Base-by-base conservation (phyloP, 64 coral and sea anemone genomes). In the Trachythela sp. region DNA sequence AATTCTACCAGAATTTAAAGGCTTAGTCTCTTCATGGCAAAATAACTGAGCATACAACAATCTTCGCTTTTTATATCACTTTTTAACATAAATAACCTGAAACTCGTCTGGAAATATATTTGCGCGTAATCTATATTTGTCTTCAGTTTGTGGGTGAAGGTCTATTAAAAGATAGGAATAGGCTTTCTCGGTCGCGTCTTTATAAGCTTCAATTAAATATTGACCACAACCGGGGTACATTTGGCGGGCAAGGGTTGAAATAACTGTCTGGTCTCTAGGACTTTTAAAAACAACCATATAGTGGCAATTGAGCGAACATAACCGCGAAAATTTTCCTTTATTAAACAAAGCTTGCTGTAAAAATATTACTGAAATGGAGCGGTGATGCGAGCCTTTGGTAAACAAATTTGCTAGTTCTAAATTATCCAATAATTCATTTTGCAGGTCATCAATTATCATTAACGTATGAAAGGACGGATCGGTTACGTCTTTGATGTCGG, bases 201-300 rank as follows among this genome's bases (percentile, higher is more conserved):
- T 48, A 83, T 87, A 87, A 48, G 70, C 48, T 14, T 92, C 36
- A 8, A 92, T 51, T 26, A 92, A 77, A 48, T 87, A 87, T 39
- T 84, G n/a, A 40, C 84, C 86, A n/a, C 34, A n/a, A 36, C 90
- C 43, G 34, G 85, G 86, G 29, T 80, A 77, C 85, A 87, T 92
- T 92, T 92, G 84, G 38, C 77, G 48, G 15, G 90, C 90, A 39
- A 87, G 48, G 0, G 51, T 86, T 15, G 48, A 38, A 86, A 91
- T 80, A 50, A 86, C 51, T 18, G 85, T 39, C 71, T 91, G 51
- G 40, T 91, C 54, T n/a, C 83, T 67, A 10, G 83, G 83, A 24
- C 83, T 90, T 41, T 85, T 90, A 31, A 90, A 90, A 20, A 90
- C 30, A 9, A 90, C 45, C 45, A 90, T 17, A 35, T 89, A 83